These are phyloP conservation scores for Ectemnius lituratus DNA, from an alignment of 2,888 invertebrate genomes.

Conservation along the genomic window DNA sequence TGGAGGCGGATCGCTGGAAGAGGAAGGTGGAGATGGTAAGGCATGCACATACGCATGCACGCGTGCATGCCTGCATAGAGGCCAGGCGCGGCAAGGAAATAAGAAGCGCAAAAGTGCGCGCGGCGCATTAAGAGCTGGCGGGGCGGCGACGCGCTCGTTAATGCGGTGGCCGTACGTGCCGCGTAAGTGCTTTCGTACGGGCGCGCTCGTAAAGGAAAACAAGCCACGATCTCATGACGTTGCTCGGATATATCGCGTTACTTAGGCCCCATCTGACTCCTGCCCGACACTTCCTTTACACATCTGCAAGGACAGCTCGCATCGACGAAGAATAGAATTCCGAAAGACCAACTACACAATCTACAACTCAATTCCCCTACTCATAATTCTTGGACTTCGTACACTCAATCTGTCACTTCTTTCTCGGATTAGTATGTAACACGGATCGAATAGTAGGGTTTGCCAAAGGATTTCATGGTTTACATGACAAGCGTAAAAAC, in stretches of 20 bases:
- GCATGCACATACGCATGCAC: not conserved
- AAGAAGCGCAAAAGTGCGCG: slow-evolving; percentile 51
- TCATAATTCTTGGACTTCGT: too few species aligned
- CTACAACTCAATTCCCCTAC: too few species aligned
- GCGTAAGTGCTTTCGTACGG: slow-evolving; percentile 50
- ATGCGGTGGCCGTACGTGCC: slow-evolving; percentile 50
- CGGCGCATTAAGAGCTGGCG: slow-evolving; percentile 39
- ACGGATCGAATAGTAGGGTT: not conserved
- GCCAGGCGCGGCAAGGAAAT: slow-evolving; percentile 13
- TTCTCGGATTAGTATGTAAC: not conserved
- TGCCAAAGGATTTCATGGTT: not conserved
- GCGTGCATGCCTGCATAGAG: not conserved
- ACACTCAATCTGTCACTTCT: too few species aligned
- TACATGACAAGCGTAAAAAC: slow-evolving; percentile 1
- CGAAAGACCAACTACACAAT: too few species aligned
- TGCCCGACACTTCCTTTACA: too few species aligned
- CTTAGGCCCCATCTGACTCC: slow-evolving; percentile 48
- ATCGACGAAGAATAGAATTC: too few species aligned
- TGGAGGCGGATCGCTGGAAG: too few species aligned
- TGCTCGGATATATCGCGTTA: slow-evolving; percentile 52
- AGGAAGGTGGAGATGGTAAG: not conserved
- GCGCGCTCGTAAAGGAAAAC: slow-evolving; percentile 51
- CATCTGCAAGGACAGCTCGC: too few species aligned
- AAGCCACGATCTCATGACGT: slow-evolving; percentile 55
- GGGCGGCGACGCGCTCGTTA: slow-evolving; percentile 32